Evolutionary conservation across 2,797 vertebrate genomes (phyloP).

Genomic region (Oryzias sinensis): DNA sequence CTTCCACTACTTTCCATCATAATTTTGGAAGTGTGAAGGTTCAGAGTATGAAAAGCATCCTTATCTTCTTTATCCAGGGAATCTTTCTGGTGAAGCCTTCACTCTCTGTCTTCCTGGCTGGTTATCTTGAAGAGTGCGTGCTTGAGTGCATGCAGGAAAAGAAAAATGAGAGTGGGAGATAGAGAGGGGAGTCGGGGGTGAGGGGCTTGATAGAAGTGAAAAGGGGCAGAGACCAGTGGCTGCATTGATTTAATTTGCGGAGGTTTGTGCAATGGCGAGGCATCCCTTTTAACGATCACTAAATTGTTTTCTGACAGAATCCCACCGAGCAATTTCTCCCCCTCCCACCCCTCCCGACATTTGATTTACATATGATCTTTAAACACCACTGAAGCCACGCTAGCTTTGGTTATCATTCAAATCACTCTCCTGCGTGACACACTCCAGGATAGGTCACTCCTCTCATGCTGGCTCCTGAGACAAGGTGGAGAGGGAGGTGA

Average conservation of each 20-base stretch:
- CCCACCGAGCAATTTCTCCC: conserved; percentile 82
- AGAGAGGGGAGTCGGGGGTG: neutral
- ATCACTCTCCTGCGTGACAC: conserved; percentile 82
- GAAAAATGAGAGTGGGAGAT: conserved; percentile 39
- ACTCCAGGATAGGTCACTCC: conserved; percentile 87
- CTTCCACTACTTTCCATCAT: conserved; percentile 16
- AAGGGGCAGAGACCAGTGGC: conserved; percentile 68
- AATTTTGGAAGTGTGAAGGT: conserved; percentile 39
- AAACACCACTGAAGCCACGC: conserved; percentile 83
- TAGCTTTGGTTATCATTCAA: conserved; percentile 94
- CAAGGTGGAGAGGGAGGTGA: conserved; percentile 36
- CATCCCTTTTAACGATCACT: conserved; percentile 91
- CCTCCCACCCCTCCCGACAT: conserved; percentile 78
- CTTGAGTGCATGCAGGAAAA: conserved; percentile 13
- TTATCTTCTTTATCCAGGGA: conserved; percentile 53
- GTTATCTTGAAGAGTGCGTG: conserved; percentile 21
- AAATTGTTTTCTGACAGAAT: conserved; percentile 95
- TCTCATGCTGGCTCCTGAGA: conserved; percentile 68
- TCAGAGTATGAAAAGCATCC: conserved; percentile 57
- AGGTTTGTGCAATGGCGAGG: conserved; percentile 80
- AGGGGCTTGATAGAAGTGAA: conserved; percentile 60
- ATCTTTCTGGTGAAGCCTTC: conserved; percentile 50
- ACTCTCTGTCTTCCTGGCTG: conserved; percentile 43
- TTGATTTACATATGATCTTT: conserved; percentile 99
- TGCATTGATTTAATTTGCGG: conserved; percentile 81